Evolutionary conservation across 1,140 invertebrate species (phyloP).

Genomic region (Aphelinus certus): DNA sequence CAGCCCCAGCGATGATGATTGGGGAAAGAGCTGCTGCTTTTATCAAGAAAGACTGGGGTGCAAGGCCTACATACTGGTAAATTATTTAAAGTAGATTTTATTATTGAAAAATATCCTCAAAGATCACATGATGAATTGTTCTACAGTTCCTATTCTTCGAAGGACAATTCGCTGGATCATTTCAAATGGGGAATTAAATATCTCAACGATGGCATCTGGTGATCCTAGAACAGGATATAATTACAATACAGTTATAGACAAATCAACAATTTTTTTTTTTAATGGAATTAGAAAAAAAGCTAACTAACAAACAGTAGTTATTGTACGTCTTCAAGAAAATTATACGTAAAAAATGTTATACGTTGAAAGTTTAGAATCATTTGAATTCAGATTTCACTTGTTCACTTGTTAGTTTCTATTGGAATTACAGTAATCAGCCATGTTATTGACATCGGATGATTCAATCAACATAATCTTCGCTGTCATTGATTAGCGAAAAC

Average conservation of each 20-base stretch:
- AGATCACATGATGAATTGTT: constrained; percentile 24
- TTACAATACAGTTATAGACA: neutral
- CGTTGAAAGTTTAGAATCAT: too few species aligned
- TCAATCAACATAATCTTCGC: too few species aligned
- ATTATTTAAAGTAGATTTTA: too few species aligned
- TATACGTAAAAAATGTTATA: too few species aligned
- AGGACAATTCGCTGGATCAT: constrained; percentile 55
- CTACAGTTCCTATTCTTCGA: constrained; percentile 49
- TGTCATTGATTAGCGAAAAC: too few species aligned
- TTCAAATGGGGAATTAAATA: constrained; percentile 59
- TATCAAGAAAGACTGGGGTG: constrained; percentile 64
- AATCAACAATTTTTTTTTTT: neutral
- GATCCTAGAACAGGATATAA: constrained; percentile 4
- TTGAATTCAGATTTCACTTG: too few species aligned
- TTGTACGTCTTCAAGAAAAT: too few species aligned
- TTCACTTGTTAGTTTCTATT: too few species aligned
- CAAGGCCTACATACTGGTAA: constrained; percentile 51
- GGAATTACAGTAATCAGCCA: too few species aligned
- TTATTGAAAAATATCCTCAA: constrained; percentile 28
- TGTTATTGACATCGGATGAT: too few species aligned
- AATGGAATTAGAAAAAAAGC: too few species aligned
- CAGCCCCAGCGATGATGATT: constrained; percentile 69
- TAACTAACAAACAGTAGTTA: too few species aligned
- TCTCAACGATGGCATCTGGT: constrained; percentile 54
- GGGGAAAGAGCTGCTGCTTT: constrained; percentile 66